Base-by-base conservation (phyloP, 2,113 vertebrate genomes). In the Xenotilapia leptura region DNA sequence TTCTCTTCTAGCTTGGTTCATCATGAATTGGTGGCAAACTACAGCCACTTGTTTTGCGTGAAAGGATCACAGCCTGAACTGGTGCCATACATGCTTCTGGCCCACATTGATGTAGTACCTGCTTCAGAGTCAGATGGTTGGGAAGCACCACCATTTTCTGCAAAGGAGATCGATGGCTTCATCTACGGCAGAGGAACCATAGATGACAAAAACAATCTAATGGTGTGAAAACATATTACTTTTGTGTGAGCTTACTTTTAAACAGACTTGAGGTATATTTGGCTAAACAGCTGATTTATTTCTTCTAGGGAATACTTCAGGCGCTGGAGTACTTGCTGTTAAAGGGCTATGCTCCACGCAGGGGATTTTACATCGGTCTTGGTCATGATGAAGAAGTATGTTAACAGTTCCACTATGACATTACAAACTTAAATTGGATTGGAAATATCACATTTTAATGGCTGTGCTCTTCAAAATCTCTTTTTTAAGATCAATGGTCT, bases 81-180 rank as follows among this genome's bases (percentile, higher is more conserved):
- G 21, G 21, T 55, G 77, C 42, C 98, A 1, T 99, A 99, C 83
- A 95, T 99, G 96, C 96, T 99, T 49, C 89, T 98, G 80, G 97
- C 98, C 47, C 98, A 99, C 95, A 96, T 97, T 31, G 99, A 99
- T 23, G 98, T 99, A 45, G 98, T 99, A 5, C 98, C 99, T 12
- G 98, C 98, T 73, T 15, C 95, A 9, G 96, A 96, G 88, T 90
- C 91, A 0, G 95, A 98, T 47, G 98, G 97, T 77, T 99, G 98
- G 98, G 96, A 98, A 2, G 97, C 96, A 2, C 98, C 98, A 6
- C 98, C 98, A 0, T 99, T 99, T 95, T 99, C 98, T 77, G 98
- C 97, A 47, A 60, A 97, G 83, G 98, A 99, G 89, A 96, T 92
- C 2, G 93, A 97, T 82, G 98, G 97, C n/a, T 99, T 98, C 93